Base-by-base conservation (phyloP, 2,113 vertebrate species). In the Aegithalos caudatus region DNA sequence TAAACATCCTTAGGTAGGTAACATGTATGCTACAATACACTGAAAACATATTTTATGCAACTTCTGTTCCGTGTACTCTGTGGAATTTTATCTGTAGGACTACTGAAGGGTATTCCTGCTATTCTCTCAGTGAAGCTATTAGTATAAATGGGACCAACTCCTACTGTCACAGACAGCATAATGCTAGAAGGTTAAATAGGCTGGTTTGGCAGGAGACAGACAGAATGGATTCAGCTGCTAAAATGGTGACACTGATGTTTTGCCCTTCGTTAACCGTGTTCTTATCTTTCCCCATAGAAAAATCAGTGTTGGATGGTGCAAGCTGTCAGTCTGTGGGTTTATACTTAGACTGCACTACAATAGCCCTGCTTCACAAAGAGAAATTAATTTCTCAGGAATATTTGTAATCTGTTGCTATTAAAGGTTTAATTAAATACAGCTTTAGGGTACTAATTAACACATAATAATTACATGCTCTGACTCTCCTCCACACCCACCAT, bases 401-500 rank as follows among this genome's bases (percentile, higher is more conserved):
- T 95, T 92, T 96, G 61, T 94, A 93, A 97, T 95, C 92, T 96
- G 80, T 81, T 94, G 56, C 90, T 94, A 35, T 53, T 81, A 97
- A 94, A 90, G 64, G 56, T 93, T 88, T 87, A 94, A 94, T 92
- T 87, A 94, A 92, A 93, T 64, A 72, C 66, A 88, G 82, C 84
- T 95, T 83, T 86, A 88, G 77, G 83, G 37, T 19, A 73, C 77
- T 73, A 40, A 85, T 82, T 57, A 92, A 67, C 91, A 90, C 50
- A 21, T 71, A 81, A 93, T 95, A 93, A 95, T 81, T 90, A 97
- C 80, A 93, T 80, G 69, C 77, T 83, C 94, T 95, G 78, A 94
- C 90, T 93, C 62, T 74, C 33, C 62, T 65, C 82, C 90, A 91
- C 87, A 76, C 76, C 83, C 81, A 50, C 29, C 28, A 27, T 60